A percentile compares a stretch with the other conserved stretches of the same genome.
phyloP scores from a whole-genome alignment of 2,888 invertebrate species.

The Leucoptera coffeella region DNA sequence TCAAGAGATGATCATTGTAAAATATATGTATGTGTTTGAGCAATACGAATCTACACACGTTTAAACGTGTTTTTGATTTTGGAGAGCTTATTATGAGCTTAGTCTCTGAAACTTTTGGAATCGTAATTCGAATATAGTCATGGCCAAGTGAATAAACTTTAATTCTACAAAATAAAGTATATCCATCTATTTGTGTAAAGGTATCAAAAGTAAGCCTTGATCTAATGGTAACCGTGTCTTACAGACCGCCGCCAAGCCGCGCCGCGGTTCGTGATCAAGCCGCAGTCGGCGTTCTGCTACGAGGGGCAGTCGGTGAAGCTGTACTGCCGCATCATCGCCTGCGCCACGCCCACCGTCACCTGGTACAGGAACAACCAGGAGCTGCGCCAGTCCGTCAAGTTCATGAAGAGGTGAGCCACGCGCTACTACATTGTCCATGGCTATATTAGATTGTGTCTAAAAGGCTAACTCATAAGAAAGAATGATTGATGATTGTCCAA shows the following conservation, averaged over 20 bases:
- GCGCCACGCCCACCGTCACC: slow-evolving; percentile 88
- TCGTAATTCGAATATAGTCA: no score
- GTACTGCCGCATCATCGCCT: slow-evolving; percentile 93
- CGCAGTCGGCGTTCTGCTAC: slow-evolving; percentile 90
- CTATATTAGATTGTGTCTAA: neutral
- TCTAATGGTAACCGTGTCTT: no score
- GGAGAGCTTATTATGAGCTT: no score
- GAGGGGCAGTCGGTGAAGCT: slow-evolving; percentile 97
- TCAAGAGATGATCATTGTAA: no score
- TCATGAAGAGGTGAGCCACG: slow-evolving; percentile 79
- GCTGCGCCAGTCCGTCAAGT: slow-evolving; percentile 94
- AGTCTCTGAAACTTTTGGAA: no score
- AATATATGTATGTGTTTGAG: no score
- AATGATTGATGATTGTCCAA: neutral
- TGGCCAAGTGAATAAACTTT: no score
- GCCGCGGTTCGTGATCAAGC: slow-evolving; percentile 95
- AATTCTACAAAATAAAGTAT: neutral
- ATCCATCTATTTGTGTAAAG: neutral
- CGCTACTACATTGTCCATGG: neutral
- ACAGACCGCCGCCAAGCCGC: slow-evolving; percentile 94
- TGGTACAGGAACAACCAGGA: slow-evolving; percentile 95
- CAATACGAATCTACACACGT: no score
- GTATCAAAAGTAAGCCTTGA: no score
- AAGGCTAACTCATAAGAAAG: neutral
- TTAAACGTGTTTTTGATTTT: no score